Conservation (phyloP, 2,888 invertebrate genomes). For the Patella pellucida region DNA sequence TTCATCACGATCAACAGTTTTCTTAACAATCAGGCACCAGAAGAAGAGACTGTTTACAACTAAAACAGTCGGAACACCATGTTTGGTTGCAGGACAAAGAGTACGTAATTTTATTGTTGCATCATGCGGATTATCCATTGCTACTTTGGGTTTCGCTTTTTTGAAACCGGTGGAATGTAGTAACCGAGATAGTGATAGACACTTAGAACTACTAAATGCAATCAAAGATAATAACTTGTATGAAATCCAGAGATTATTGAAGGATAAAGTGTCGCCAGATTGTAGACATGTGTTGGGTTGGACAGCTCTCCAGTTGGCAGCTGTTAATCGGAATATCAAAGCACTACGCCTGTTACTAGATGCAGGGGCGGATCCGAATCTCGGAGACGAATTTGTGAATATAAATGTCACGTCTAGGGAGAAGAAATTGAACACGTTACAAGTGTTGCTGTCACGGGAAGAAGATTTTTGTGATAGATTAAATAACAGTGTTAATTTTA, state of each 20-base stretch:
- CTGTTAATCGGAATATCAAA: slow-evolving; percentile 80
- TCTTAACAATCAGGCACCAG: too few relatives aligned
- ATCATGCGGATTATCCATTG: neutral
- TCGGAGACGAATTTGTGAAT: slow-evolving; percentile 83
- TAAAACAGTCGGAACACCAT: too few relatives aligned
- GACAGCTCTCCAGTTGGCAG: slow-evolving; percentile 88
- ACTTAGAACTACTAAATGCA: neutral
- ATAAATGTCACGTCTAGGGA: slow-evolving; percentile 78
- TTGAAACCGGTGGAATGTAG: neutral
- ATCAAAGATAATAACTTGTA: neutral
- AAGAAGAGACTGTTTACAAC: too few relatives aligned
- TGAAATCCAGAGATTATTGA: slow-evolving; percentile 35
- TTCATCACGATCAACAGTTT: too few relatives aligned
- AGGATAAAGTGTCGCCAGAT: slow-evolving; percentile 74
- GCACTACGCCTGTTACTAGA: slow-evolving; percentile 70
- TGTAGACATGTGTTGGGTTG: slow-evolving; percentile 84
- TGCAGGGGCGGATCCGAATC: slow-evolving; percentile 85
- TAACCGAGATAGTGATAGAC: too few relatives aligned
- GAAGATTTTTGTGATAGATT: slow-evolving; percentile 83
- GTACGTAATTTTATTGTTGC: neutral
- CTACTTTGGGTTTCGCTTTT: slow-evolving; percentile 8
- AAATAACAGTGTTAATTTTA: slow-evolving; percentile 80
- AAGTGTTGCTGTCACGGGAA: slow-evolving; percentile 78
- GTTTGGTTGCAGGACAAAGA: too few relatives aligned
- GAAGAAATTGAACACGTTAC: slow-evolving; percentile 80